These are phyloP conservation scores for Drosophila monieri DNA, from an alignment of 2,888 invertebrate genomes.

Conservation along the genomic window DNA sequence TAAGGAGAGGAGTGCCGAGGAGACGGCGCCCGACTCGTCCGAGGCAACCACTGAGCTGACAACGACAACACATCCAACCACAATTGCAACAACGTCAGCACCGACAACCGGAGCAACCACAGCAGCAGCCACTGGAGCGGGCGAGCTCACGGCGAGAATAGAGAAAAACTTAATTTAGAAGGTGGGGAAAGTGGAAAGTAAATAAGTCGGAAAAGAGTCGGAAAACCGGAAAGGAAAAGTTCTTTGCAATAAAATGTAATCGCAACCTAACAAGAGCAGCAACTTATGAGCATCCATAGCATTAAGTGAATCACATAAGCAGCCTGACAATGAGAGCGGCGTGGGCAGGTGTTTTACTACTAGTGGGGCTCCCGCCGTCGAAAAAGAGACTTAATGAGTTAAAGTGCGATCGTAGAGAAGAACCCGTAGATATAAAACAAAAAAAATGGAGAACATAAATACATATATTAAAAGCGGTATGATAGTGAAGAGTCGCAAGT, in stretches of 20 bases:
- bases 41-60: conserved; percentile 41
- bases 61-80: conserved; percentile 26
- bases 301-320: conserved; percentile 48
- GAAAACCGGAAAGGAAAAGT: conserved; percentile 42
- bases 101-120: conserved; percentile 44
- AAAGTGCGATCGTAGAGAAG: conserved; percentile 14
- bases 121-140: conserved; percentile 58
- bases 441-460: conserved; percentile 23
- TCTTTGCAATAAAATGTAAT: conserved; percentile 60
- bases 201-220: conserved; percentile 3
- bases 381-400: conserved; percentile 43
- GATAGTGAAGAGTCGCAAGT: not conserved
- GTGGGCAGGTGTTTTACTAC: conserved; percentile 41
- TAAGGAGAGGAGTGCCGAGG: conserved; percentile 49
- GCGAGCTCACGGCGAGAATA: conserved; percentile 55
- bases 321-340: conserved; percentile 42
- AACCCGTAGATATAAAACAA: conserved; percentile 38
- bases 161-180: conserved; percentile 65
- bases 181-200: conserved; percentile 16
- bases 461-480: conserved; percentile 7
- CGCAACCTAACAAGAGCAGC: conserved; percentile 39
- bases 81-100: conserved; percentile 34
- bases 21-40: conserved; percentile 37
- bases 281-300: conserved; percentile 48
- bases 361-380: conserved; percentile 51